Percentiles rank a stretch among this genome's conserved stretches.
phyloP scores from a whole-genome alignment of 2,888 invertebrate species.

The Geophilus truncorum region DNA sequence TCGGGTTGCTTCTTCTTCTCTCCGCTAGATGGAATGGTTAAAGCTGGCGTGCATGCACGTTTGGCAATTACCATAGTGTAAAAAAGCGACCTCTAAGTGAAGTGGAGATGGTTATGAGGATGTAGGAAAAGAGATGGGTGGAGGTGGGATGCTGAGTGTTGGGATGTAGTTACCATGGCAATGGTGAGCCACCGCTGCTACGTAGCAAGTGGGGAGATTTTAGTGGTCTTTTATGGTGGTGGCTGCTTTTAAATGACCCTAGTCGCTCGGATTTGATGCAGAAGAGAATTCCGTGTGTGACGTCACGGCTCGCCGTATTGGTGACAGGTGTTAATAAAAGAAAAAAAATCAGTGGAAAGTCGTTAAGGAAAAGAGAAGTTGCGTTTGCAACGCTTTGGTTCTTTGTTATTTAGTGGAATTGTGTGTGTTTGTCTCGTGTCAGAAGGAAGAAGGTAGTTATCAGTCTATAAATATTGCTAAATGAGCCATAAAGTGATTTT shows the following conservation, averaged over 20 bases:
- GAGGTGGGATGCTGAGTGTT: neutral
- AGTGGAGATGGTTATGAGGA: conserved; percentile 27
- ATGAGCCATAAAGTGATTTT: conserved; percentile 6
- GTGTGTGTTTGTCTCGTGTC: neutral
- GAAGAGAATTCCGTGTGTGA: conserved; percentile 21
- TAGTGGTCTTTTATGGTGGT: conserved; percentile 21
- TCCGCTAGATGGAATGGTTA: neutral
- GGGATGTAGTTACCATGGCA: conserved; percentile 8
- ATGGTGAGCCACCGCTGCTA: conserved; percentile 8
- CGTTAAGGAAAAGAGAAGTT: neutral
- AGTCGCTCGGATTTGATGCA: conserved; percentile 16
- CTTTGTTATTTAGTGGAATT: neutral
- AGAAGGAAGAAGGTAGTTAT: neutral
- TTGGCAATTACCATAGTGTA: conserved; percentile 9
- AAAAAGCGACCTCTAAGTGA: conserved; percentile 25
- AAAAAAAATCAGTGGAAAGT: neutral
- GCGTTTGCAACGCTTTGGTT: neutral
- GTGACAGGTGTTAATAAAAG: conserved; percentile 18
- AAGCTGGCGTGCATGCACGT: neutral
- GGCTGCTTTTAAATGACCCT: conserved; percentile 13
- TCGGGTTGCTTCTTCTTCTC: neutral
- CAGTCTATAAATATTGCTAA: conserved; percentile 25
- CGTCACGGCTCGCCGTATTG: neutral
- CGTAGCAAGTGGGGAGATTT: conserved; percentile 27
- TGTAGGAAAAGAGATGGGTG: conserved; percentile 5